phyloP scores from a whole-genome alignment of 2,797 vertebrate genomes.

The Gambelia wislizenii region DNA sequence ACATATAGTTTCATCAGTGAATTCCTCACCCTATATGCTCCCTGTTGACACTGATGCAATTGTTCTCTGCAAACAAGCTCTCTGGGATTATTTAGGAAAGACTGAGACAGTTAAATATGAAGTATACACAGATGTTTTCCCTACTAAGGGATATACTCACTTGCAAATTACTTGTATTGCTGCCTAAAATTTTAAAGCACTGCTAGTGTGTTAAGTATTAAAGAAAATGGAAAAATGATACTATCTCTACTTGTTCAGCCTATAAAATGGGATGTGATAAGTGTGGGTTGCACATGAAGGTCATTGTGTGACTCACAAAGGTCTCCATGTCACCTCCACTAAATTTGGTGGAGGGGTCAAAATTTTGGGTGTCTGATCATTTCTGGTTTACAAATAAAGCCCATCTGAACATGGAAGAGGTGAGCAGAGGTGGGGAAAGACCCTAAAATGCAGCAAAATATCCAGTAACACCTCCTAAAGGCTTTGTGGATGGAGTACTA shows the following conservation, averaged over 20 bases:
- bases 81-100: conserved; percentile 41
- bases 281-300: too few relatives aligned
- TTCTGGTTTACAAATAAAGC: too few relatives aligned
- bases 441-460: too few relatives aligned
- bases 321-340: too few relatives aligned
- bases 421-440: too few relatives aligned
- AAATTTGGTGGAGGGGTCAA: too few relatives aligned
- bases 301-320: too few relatives aligned
- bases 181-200: conserved; percentile 9
- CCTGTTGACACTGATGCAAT: conserved; percentile 30
- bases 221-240: not conserved
- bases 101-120: conserved; percentile 37
- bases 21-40: conserved; percentile 20
- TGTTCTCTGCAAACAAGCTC: conserved; percentile 30
- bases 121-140: conserved; percentile 45
- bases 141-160: conserved; percentile 22
- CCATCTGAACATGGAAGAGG: too few relatives aligned
- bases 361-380: too few relatives aligned
- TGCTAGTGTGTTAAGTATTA: not conserved
- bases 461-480: too few relatives aligned
- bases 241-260: not conserved
- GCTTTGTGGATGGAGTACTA: too few relatives aligned
- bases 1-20: conserved; percentile 14
- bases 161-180: conserved; percentile 19
- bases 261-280: not conserved